Evolutionary conservation across 2,888 invertebrate genomes (phyloP).

Genomic region (Chouioia cunea): DNA sequence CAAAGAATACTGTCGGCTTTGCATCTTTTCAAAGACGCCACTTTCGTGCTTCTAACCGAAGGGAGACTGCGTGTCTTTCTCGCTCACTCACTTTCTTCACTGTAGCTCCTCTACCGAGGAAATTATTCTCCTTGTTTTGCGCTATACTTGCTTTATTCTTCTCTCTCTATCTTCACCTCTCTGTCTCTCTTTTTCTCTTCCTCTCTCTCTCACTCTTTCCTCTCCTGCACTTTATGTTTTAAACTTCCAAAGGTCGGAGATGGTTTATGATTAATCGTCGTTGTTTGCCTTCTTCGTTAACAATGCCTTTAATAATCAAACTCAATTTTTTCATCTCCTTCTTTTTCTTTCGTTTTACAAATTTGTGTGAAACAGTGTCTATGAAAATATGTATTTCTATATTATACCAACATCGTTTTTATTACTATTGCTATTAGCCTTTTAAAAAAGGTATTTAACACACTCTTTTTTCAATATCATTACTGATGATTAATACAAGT

Average conservation of each 20-base stretch:
- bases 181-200: too few species aligned
- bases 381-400: slow-evolving; percentile 9
- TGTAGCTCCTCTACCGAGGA: slow-evolving; percentile 22
- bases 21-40: slow-evolving; percentile 67
- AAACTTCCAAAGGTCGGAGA: slow-evolving; percentile 44
- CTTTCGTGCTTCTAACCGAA: slow-evolving; percentile 52
- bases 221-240: slow-evolving; percentile 45
- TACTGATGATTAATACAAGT: too few species aligned
- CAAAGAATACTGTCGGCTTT: slow-evolving; percentile 69
- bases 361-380: slow-evolving; percentile 22
- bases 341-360: slow-evolving; percentile 1
- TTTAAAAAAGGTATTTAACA: too few species aligned
- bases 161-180: slow-evolving; percentile 35
- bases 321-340: slow-evolving; percentile 17
- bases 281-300: slow-evolving; percentile 39
- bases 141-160: slow-evolving; percentile 43
- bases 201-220: slow-evolving; percentile 43
- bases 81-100: neutral
- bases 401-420: neutral
- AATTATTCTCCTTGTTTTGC: slow-evolving; percentile 48
- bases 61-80: slow-evolving; percentile 33
- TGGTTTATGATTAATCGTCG: slow-evolving; percentile 45
- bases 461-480: too few species aligned
- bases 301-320: slow-evolving; percentile 34
- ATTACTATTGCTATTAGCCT: too few species aligned